Percentiles rank a stretch among this genome's conserved stretches.
phyloP scores from a whole-genome alignment of 2,797 vertebrate species.

The Astyanax mexicanus region DNA sequence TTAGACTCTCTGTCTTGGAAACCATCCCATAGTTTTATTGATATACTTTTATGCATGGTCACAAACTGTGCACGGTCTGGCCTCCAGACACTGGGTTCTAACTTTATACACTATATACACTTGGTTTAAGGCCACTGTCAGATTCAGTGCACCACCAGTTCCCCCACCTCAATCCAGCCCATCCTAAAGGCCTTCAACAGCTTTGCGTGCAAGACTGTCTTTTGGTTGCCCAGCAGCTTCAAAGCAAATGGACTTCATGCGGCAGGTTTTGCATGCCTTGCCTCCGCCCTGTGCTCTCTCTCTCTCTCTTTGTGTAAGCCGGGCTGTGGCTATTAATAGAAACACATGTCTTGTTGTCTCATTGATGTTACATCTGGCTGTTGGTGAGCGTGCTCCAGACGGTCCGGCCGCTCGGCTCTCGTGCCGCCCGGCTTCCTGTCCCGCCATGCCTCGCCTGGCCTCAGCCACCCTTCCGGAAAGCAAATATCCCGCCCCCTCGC shows the following conservation, averaged over 20 bases:
- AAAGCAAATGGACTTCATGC: conserved; percentile 52
- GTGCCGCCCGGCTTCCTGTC: conserved; percentile 37
- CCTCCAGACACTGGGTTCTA: background rate
- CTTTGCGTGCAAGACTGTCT: conserved; percentile 42
- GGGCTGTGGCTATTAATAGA: conserved; percentile 59
- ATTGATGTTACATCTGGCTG: conserved; percentile 65
- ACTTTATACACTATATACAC: too few species aligned
- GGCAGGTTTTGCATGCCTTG: conserved; percentile 40
- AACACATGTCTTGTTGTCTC: conserved; percentile 64
- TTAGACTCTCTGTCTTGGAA: too few species aligned
- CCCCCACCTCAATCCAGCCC: conserved; percentile 8
- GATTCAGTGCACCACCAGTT: background rate
- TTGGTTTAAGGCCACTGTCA: background rate
- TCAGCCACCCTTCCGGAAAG: conserved; percentile 26
- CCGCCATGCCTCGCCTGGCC: conserved; percentile 27
- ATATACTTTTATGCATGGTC: too few species aligned
- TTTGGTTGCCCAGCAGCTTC: conserved; percentile 34
- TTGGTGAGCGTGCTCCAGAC: conserved; percentile 56
- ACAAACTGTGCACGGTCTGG: background rate
- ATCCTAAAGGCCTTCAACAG: conserved; percentile 35
- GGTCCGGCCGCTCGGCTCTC: conserved; percentile 7
- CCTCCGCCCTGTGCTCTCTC: conserved; percentile 15
- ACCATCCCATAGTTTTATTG: too few species aligned
- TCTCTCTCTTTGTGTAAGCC: conserved; percentile 18
- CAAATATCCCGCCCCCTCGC: conserved; percentile 26